Base-by-base conservation (phyloP, 2,797 vertebrate genomes). In the Pygocentrus nattereri region DNA sequence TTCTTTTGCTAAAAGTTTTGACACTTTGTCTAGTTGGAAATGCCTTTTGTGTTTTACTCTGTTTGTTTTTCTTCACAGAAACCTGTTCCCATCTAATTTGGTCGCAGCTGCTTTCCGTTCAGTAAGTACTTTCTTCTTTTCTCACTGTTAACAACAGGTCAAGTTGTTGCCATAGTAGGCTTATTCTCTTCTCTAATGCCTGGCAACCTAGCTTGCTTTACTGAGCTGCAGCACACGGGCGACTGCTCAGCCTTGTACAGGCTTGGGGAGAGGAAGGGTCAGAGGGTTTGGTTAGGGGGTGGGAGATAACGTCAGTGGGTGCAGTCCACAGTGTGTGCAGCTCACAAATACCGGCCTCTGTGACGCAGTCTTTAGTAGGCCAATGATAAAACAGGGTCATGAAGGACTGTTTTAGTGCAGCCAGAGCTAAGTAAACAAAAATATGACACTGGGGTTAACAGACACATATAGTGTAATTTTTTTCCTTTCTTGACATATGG, bases 41-140 rank as follows among this genome's bases (percentile, higher is more conserved):
- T n/a, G n/a, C n/a, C n/a, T n/a, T n/a, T n/a, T 30, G 12, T 62
- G 23, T 59, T 59, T 59, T 87, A 77, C 85, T 64, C 12, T 78
- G 67, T 64, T 71, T 80, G 76, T 77, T 83, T 83, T 82, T 81
- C 67, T 78, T 56, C 65, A 72, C 93, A 99, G 98, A 94, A 99
- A 99, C 90, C 90, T 99, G 88, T 97, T 99, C 90, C 98, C 98
- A 41, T 91, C 98, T 0, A 99, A 99, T 87, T 95, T 99, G 74
- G 96, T 99, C 85, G 94, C 95, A 56, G 97, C 98, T 38, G 94
- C 97, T 85, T 99, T 99, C 87, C 94, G 83, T 74, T 97, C 97
- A 89, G 98, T 99, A 94, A 98, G 96, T 91, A 81, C 44, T 30
- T 54, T 72, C 49, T 12, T 58, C 34, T 44, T 84, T 25, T 74